These are phyloP conservation scores for Macaca fascicularis DNA, from an alignment of 2,113 vertebrate genomes.

Conservation along the genomic window DNA sequence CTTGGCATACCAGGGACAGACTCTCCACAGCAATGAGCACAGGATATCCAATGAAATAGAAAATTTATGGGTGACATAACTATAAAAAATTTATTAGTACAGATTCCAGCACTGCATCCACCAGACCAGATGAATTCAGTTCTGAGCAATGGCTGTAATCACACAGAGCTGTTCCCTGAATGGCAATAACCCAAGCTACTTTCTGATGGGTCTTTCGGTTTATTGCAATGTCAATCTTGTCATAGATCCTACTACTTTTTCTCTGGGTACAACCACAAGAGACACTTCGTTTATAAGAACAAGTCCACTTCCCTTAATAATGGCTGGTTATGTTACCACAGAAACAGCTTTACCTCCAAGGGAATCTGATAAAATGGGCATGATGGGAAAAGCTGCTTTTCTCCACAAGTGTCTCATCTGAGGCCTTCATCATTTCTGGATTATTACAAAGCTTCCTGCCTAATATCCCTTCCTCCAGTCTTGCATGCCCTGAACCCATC, in stretches of 20 bases:
- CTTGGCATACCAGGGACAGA: neutral
- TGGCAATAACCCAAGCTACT: neutral
- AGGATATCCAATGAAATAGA: neutral
- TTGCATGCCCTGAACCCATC: neutral
- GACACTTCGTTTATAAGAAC: neutral
- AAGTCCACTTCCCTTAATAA: neutral
- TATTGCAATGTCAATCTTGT: neutral
- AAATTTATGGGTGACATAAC: neutral
- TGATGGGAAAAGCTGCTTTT: slow-evolving; percentile 39
- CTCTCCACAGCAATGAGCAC: slow-evolving; percentile 35
- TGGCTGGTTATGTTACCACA: neutral
- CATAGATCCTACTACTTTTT: slow-evolving; percentile 23
- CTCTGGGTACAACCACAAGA: slow-evolving; percentile 3
- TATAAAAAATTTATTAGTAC: neutral
- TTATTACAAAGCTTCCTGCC: slow-evolving; percentile 35
- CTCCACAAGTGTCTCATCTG: neutral
- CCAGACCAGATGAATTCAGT: neutral
- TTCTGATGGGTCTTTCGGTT: neutral
- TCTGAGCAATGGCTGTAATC: neutral
- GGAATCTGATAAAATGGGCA: neutral
- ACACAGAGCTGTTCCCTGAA: neutral
- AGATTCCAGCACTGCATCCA: neutral
- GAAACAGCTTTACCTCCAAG: slow-evolving; percentile 18
- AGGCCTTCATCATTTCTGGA: slow-evolving; percentile 44
- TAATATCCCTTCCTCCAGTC: neutral